These are phyloP conservation scores for Xanthorhoe spadicearia DNA, from an alignment of 2,888 invertebrate genomes.

Conservation along the genomic window DNA sequence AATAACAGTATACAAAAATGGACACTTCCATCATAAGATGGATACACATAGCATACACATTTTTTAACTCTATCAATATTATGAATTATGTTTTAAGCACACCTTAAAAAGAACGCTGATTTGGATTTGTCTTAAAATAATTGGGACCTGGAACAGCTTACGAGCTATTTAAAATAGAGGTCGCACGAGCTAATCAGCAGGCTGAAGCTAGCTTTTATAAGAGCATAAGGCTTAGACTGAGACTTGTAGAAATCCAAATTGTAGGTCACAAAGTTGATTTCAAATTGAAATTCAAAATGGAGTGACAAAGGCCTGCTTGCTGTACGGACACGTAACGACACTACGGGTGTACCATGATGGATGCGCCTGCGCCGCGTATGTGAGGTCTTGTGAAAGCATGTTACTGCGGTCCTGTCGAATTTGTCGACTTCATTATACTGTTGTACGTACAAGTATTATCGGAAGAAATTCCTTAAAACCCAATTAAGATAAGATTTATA, in stretches of 20 bases:
- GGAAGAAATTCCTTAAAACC: constrained; percentile 11
- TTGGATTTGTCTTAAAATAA: too few species aligned
- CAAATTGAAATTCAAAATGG: background rate
- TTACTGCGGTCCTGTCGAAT: constrained; percentile 43
- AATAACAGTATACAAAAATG: constrained; percentile 3
- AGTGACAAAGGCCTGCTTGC: constrained; percentile 14
- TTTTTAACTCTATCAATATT: background rate
- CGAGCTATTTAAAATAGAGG: too few species aligned
- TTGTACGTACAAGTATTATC: constrained; percentile 12
- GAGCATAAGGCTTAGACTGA: background rate
- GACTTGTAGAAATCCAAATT: background rate
- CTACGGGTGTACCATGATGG: constrained; percentile 78
- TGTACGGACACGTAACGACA: constrained; percentile 70
- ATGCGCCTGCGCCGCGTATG: constrained; percentile 69
- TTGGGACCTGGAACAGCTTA: too few species aligned
- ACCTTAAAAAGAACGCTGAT: too few species aligned
- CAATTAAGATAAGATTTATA: constrained; percentile 25
- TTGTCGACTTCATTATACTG: constrained; percentile 33
- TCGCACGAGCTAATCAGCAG: too few species aligned
- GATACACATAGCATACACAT: background rate
- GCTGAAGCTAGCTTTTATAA: background rate
- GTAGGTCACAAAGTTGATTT: constrained; percentile 8
- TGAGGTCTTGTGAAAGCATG: constrained; percentile 67
- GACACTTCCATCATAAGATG: constrained; percentile 10
- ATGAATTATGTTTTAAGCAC: background rate